These are phyloP conservation scores for Mesembrinibis cayennensis DNA, from an alignment of 2,113 vertebrate genomes.

Conservation along the genomic window DNA sequence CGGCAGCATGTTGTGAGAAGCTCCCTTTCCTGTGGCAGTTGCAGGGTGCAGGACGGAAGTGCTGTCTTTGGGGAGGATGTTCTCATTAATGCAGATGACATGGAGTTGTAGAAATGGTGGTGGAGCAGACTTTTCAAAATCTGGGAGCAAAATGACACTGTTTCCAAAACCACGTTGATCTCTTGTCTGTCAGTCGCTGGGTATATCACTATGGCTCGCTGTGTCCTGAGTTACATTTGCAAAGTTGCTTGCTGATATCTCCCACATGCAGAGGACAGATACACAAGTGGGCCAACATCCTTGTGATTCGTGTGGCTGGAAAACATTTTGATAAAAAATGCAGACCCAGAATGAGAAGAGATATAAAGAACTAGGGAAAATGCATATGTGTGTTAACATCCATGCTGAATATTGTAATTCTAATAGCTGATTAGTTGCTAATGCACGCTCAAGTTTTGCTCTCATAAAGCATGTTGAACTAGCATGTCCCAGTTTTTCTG, in stretches of 20 bases:
- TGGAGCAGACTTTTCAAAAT: background rate
- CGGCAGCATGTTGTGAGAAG: background rate
- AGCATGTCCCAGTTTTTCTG: background rate
- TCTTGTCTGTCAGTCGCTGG: fast-evolving
- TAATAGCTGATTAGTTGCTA: background rate
- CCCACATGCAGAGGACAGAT: background rate
- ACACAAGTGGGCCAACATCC: fast-evolving
- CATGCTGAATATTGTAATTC: background rate
- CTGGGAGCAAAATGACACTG: background rate
- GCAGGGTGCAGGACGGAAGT: background rate
- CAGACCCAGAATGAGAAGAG: background rate
- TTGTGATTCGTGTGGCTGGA: background rate
- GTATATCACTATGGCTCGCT: fast-evolving
- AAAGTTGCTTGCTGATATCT: background rate
- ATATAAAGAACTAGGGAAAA: background rate
- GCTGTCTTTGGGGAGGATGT: too few relatives aligned
- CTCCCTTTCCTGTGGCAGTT: background rate
- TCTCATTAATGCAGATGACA: fast-evolving
- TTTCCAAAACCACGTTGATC: background rate
- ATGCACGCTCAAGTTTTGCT: background rate
- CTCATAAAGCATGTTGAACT: background rate
- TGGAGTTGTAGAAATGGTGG: fast-evolving
- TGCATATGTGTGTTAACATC: background rate
- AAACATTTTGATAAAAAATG: background rate
- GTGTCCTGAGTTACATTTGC: background rate